phyloP scores from a whole-genome alignment of 37 sponge, comb jelly and placozoan species.

The Mnemiopsis leidyi region DNA sequence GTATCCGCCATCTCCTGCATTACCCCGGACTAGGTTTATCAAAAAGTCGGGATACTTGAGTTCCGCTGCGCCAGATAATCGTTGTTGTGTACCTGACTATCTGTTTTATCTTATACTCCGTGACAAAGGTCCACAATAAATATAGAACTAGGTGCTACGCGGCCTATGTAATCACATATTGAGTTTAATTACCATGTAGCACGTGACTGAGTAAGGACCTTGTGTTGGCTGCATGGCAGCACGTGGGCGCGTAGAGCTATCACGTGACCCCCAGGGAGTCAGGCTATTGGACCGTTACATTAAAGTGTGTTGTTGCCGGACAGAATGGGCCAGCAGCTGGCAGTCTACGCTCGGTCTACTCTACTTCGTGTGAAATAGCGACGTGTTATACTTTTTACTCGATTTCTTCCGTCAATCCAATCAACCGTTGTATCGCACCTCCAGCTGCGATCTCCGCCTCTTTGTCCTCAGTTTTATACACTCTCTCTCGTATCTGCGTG shows the following conservation, averaged over 20 bases:
- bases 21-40: too few relatives aligned
- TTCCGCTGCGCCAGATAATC: too few relatives aligned
- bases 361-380: too few relatives aligned
- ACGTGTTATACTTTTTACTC: not conserved
- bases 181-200: not conserved
- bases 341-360: not conserved
- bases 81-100: too few relatives aligned
- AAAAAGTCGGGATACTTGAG: too few relatives aligned
- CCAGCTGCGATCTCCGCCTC: too few relatives aligned
- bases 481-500: too few relatives aligned
- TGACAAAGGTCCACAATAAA: not conserved
- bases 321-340: not conserved
- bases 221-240: not conserved
- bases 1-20: too few relatives aligned
- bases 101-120: too few relatives aligned
- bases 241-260: not conserved
- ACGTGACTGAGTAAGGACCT: not conserved
- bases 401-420: not conserved
- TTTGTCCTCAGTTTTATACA: too few relatives aligned
- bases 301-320: not conserved
- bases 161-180: not conserved
- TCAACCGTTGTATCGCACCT: too few relatives aligned
- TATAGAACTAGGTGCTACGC: not conserved
- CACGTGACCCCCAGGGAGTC: not conserved
- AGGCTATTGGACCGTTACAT: not conserved